Percentiles rank a stretch among this genome's conserved stretches.
phyloP scores from a whole-genome alignment of 2,888 invertebrate genomes.

The Conistra vaccinii region DNA sequence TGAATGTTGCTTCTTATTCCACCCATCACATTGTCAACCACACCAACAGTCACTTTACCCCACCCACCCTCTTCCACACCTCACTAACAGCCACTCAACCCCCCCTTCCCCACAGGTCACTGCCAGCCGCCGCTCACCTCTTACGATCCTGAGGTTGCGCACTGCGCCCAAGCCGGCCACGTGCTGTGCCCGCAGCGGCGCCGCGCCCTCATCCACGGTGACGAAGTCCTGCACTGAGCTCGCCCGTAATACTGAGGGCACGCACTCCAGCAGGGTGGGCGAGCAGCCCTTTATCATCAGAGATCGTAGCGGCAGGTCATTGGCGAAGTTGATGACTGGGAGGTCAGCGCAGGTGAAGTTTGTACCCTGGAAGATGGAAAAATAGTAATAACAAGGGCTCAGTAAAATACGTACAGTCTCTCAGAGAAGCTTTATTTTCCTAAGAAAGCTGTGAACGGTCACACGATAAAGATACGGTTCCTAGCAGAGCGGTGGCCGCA shows the following conservation, averaged over 20 bases:
- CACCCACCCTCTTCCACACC: neutral
- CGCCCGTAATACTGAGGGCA: constrained; percentile 38
- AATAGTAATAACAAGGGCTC: neutral
- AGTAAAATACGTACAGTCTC: too few species aligned
- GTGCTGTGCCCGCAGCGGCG: constrained; percentile 15
- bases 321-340: constrained; percentile 46
- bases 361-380: constrained; percentile 44
- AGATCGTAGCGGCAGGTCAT: constrained; percentile 22
- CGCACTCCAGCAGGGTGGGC: constrained; percentile 20
- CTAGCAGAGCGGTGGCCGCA: too few species aligned
- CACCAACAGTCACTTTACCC: neutral
- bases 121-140: constrained; percentile 11
- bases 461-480: too few species aligned
- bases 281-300: constrained; percentile 25
- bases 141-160: constrained; percentile 19
- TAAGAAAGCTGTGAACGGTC: too few species aligned
- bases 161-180: constrained; percentile 37
- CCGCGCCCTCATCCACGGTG: neutral
- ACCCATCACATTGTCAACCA: neutral
- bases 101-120: neutral
- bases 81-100: neutral
- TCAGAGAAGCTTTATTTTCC: too few species aligned
- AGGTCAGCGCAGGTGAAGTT: constrained; percentile 51
- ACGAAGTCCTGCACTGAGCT: constrained; percentile 7
- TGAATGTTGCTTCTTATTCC: neutral